Percentiles rank a stretch among this genome's conserved stretches.
Conservation (phyloP, 2,113 vertebrate species). For the Edolisoma coerulescens region DNA sequence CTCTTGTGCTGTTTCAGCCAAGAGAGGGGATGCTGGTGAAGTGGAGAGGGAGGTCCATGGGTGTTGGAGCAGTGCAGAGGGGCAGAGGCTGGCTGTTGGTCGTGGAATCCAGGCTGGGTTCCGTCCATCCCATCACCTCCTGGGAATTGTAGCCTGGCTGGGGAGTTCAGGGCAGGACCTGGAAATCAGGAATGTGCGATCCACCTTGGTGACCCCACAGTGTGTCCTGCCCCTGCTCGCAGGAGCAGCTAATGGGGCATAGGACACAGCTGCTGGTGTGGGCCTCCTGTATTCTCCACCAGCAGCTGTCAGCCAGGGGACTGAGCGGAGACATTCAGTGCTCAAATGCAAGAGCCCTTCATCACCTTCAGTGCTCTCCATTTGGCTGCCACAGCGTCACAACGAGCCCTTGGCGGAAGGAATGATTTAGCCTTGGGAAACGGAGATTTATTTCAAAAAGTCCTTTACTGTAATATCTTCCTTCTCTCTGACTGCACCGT, state of each 20-base stretch:
- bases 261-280: neutral
- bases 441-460: neutral
- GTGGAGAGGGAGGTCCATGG: neutral
- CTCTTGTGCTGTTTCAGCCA: neutral
- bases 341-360: neutral
- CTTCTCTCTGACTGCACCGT: neutral
- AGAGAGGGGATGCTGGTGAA: neutral
- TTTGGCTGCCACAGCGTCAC: neutral
- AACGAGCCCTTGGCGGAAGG: neutral
- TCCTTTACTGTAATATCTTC: neutral
- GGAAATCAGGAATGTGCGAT: neutral
- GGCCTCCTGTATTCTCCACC: neutral
- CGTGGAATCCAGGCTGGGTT: accelerated
- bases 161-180: neutral
- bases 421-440: neutral
- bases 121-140: neutral
- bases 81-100: neutral
- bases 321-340: neutral
- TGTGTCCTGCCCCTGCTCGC: neutral
- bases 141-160: neutral
- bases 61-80: neutral
- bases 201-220: too few relatives aligned
- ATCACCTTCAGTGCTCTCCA: neutral
- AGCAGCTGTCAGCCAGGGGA: neutral
- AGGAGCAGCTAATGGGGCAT: neutral